These are phyloP conservation scores for Erinaceus europaeus DNA, from an alignment of 2,113 vertebrate genomes.

Conservation along the genomic window DNA sequence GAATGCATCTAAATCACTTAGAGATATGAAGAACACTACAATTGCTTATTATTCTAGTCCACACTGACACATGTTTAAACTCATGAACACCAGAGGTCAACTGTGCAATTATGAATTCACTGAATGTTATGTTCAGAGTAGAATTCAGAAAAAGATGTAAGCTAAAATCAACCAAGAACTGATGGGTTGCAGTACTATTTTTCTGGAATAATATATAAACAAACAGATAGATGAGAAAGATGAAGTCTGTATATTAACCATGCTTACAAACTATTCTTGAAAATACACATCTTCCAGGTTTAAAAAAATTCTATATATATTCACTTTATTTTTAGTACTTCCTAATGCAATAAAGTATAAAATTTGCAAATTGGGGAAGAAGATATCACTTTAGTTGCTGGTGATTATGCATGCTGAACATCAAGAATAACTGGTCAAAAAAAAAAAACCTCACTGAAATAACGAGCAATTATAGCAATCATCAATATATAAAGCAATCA, in stretches of 20 bases:
- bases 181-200: background rate
- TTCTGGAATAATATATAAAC: background rate
- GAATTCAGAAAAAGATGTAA: conserved; percentile 55
- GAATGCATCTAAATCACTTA: conserved; percentile 56
- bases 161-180: background rate
- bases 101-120: conserved; percentile 57
- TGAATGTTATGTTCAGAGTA: conserved; percentile 33
- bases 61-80: conserved; percentile 41
- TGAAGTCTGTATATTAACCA: background rate
- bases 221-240: background rate
- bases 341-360: no score
- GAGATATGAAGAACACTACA: conserved; percentile 36
- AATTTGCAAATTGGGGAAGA: no score
- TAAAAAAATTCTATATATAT: no score
- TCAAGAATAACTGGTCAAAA: no score
- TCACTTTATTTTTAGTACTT: no score
- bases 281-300: no score
- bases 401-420: no score
- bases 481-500: no score
- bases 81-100: conserved; percentile 33
- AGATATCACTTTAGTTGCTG: no score
- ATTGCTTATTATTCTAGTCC: conserved; percentile 17
- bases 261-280: background rate
- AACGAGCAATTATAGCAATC: no score
- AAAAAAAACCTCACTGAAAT: no score